These are phyloP conservation scores for Cataglyphis rosenhaueri DNA, from an alignment of 2,888 invertebrate genomes.

Conservation along the genomic window DNA sequence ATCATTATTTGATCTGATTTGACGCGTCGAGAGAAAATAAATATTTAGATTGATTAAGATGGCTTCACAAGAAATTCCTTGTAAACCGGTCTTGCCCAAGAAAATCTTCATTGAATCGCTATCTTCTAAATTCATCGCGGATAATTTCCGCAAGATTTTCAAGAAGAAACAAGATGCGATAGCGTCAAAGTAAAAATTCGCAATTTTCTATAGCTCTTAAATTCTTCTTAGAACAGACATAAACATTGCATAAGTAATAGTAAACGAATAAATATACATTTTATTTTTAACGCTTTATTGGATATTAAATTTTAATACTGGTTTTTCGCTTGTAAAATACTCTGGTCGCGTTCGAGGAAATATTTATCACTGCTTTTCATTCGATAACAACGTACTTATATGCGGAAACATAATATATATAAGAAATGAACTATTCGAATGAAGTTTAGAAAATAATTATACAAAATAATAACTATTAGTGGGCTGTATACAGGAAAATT, in stretches of 20 bases:
- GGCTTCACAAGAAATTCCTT: neutral
- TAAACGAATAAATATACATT: neutral
- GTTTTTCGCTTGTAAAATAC: neutral
- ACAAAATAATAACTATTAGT: neutral
- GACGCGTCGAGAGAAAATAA: neutral
- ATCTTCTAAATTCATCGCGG: neutral
- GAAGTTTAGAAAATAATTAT: neutral
- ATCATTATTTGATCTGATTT: slow-evolving; percentile 7
- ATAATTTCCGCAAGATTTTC: neutral
- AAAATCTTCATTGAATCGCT: neutral
- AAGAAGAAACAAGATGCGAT: neutral
- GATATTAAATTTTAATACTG: neutral
- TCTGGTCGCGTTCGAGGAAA: neutral
- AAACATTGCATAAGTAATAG: neutral
- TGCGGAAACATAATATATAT: neutral
- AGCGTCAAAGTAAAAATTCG: neutral
- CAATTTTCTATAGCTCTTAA: neutral
- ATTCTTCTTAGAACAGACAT: neutral
- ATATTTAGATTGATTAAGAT: slow-evolving; percentile 5
- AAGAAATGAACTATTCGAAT: neutral
- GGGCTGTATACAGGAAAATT: neutral
- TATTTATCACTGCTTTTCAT: neutral
- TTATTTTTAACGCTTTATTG: neutral
- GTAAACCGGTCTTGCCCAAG: slow-evolving; percentile 8
- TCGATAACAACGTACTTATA: neutral